Percentiles rank a stretch among this genome's conserved stretches.
These are phyloP conservation scores for Drosophila borealis DNA, from an alignment of 2,888 invertebrate species.

Conservation along the genomic window DNA sequence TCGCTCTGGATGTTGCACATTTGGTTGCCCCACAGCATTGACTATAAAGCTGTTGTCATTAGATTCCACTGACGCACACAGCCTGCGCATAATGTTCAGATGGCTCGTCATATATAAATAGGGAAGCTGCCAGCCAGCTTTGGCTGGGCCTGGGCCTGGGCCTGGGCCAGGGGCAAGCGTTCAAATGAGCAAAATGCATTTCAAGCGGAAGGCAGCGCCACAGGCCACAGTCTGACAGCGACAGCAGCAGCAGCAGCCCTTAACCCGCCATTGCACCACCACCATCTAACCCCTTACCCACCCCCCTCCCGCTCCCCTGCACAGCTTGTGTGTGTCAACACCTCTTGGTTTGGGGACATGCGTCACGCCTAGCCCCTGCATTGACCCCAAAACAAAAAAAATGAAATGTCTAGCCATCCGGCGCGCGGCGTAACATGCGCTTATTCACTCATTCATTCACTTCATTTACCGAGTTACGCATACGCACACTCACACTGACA, in stretches of 20 bases:
- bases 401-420: constrained; percentile 64
- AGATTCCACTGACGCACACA: constrained; percentile 33
- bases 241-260: neutral
- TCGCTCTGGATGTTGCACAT: constrained; percentile 61
- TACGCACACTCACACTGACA: constrained; percentile 29
- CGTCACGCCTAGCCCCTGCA: constrained; percentile 32
- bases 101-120: constrained; percentile 30
- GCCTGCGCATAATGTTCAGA: constrained; percentile 57
- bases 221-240: constrained; percentile 11
- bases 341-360: constrained; percentile 35
- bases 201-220: constrained; percentile 47
- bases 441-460: constrained; percentile 55
- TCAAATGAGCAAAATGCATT: constrained; percentile 63
- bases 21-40: constrained; percentile 41
- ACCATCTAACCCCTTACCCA: neutral
- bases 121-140: constrained; percentile 15
- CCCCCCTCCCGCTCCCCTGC: neutral
- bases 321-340: constrained; percentile 61
- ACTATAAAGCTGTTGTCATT: constrained; percentile 66
- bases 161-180: constrained; percentile 6
- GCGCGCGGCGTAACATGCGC: constrained; percentile 44
- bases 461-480: constrained; percentile 76
- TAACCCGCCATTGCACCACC: no score
- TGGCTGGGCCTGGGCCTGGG: constrained; percentile 4
- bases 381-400: constrained; percentile 65